Conservation (phyloP, 2,888 invertebrate species). For the Zaprionus obscuricornis region DNA sequence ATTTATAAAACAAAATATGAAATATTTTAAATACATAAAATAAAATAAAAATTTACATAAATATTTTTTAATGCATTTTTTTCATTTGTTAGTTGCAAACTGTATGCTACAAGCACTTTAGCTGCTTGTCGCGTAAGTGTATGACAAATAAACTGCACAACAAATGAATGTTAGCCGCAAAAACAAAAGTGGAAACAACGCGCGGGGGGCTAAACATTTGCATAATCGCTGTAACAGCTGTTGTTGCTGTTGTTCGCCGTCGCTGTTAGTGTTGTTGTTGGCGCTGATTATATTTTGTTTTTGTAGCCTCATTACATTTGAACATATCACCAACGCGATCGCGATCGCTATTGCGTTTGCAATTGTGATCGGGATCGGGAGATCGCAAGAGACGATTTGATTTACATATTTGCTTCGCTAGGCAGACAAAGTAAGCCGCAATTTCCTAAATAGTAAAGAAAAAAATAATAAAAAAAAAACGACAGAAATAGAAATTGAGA, state of each 20-base stretch:
- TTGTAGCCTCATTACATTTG: constrained; percentile 70
- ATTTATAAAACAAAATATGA: too few species aligned
- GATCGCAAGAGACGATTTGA: constrained; percentile 59
- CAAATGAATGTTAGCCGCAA: constrained; percentile 21
- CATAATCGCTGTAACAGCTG: constrained; percentile 54
- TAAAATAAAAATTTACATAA: too few species aligned
- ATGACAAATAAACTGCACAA: constrained; percentile 12
- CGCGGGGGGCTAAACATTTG: constrained; percentile 54
- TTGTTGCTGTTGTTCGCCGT: constrained; percentile 14
- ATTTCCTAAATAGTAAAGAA: constrained; percentile 67
- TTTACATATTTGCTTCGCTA: constrained; percentile 75
- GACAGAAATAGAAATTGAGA: too few species aligned
- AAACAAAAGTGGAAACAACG: constrained; percentile 7
- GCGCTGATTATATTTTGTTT: constrained; percentile 50
- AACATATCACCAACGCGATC: constrained; percentile 67
- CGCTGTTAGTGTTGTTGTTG: constrained; percentile 30
- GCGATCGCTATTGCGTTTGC: constrained; percentile 1
- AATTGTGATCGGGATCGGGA: background rate
- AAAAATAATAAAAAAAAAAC: constrained; percentile 27
- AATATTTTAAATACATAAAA: too few species aligned
- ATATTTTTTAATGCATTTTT: too few species aligned
- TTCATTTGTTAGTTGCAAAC: background rate
- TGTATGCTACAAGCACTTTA: background rate
- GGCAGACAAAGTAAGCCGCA: constrained; percentile 57
- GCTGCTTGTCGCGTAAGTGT: constrained; percentile 14